Evolutionary conservation across 53 echinoderm and acorn worm genomes (phyloP).

Genomic region (Temnopleurus reevesii): DNA sequence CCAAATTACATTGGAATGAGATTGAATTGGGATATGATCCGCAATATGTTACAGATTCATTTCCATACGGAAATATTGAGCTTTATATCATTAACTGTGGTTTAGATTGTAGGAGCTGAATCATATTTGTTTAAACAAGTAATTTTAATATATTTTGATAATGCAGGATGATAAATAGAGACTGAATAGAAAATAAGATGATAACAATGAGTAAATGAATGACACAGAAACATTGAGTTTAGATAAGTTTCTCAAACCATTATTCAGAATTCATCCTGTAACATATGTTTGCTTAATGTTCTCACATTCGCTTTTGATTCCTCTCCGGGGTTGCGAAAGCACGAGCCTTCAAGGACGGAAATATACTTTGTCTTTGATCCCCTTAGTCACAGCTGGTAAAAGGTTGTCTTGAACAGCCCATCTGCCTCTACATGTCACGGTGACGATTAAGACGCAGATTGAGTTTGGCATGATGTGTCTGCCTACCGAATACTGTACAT

Average conservation of each 20-base stretch:
- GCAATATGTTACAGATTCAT: background rate
- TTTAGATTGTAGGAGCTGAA: too few species aligned
- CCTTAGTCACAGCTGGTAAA: background rate
- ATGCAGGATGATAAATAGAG: too few species aligned
- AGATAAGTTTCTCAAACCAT: background rate
- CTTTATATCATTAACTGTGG: too few species aligned
- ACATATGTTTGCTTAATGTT: background rate
- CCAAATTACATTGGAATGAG: background rate
- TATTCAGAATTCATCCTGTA: background rate
- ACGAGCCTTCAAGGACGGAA: slow-evolving; percentile 5
- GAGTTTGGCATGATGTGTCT: slow-evolving; percentile 5
- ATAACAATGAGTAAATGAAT: too few species aligned
- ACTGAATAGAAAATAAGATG: too few species aligned
- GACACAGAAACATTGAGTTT: too few species aligned
- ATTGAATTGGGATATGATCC: background rate
- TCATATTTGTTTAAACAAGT: too few species aligned
- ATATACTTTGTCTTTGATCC: slow-evolving; percentile 25
- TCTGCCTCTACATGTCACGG: background rate
- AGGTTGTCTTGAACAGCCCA: slow-evolving; percentile 14
- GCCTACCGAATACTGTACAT: background rate
- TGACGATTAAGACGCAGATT: slow-evolving; percentile 18
- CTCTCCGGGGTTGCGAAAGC: background rate
- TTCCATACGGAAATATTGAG: background rate
- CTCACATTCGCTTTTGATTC: slow-evolving; percentile 12
- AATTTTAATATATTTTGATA: too few species aligned